Conservation (phyloP, 2,113 vertebrate species). For the Hippocampus comes region DNA sequence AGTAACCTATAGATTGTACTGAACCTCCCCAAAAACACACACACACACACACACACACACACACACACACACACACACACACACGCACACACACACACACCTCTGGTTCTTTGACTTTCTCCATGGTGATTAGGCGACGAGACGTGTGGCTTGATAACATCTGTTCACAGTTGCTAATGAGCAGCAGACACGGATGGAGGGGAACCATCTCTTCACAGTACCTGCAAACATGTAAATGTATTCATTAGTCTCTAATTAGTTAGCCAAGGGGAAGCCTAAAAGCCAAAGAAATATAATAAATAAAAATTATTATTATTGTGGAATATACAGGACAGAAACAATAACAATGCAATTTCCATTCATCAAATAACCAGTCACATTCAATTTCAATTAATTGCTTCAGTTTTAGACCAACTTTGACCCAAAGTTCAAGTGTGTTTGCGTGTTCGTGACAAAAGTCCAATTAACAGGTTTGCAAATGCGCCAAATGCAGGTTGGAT, state of each 20-base stretch:
- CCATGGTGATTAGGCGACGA: slow-evolving; percentile 92
- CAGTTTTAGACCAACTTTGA: background rate
- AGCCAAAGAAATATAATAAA: background rate
- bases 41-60: background rate
- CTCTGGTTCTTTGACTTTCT: slow-evolving; percentile 92
- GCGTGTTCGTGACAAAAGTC: slow-evolving; percentile 49
- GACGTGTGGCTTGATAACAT: slow-evolving; percentile 92
- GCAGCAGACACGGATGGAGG: slow-evolving; percentile 84
- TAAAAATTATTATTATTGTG: background rate
- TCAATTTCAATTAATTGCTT: background rate
- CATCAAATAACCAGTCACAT: background rate
- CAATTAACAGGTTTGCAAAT: slow-evolving; percentile 20
- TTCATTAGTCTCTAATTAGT: background rate
- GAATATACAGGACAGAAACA: background rate
- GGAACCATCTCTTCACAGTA: slow-evolving; percentile 89
- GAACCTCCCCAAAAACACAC: background rate
- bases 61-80: slow-evolving; percentile 39
- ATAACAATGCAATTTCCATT: background rate
- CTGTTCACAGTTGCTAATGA: slow-evolving; percentile 95
- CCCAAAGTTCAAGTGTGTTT: slow-evolving; percentile 40
- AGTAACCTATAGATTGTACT: background rate
- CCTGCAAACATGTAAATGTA: slow-evolving; percentile 63
- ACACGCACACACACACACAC: slow-evolving; percentile 55
- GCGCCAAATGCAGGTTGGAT: slow-evolving; percentile 11
- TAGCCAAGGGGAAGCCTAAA: background rate